Percentiles rank a stretch among this genome's conserved stretches.
phyloP scores from a whole-genome alignment of 2,888 invertebrate genomes.

The Polymixis lichenea region DNA sequence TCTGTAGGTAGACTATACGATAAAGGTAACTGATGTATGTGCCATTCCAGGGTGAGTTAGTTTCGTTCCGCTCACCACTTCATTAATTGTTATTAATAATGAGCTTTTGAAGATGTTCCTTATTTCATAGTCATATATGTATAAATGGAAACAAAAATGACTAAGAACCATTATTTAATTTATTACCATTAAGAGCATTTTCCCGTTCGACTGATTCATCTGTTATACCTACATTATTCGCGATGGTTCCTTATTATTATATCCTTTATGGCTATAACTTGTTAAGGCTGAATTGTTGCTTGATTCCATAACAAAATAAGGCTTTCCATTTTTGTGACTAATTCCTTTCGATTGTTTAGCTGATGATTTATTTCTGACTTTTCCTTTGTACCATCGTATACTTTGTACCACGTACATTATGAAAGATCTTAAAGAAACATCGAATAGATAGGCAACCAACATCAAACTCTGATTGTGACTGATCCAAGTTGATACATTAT shows the following conservation, averaged over 20 bases:
- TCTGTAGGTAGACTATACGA: neutral
- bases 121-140: too few relatives aligned
- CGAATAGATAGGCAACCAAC: too few relatives aligned
- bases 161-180: neutral
- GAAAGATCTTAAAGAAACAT: neutral
- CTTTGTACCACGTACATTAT: neutral
- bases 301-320: neutral
- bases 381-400: neutral
- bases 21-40: too few relatives aligned
- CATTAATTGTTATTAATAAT: neutral
- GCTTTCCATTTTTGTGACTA: neutral
- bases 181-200: neutral
- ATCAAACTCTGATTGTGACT: neutral
- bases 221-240: neutral
- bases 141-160: too few relatives aligned
- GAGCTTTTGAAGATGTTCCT: neutral
- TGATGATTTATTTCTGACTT: neutral
- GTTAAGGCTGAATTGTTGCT: neutral
- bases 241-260: neutral
- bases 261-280: neutral
- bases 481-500: too few relatives aligned
- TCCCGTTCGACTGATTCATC: conserved; percentile 8
- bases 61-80: neutral
- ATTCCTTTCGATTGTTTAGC: neutral
- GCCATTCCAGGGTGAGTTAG: too few relatives aligned